phyloP scores from a whole-genome alignment of 1,140 invertebrate genomes.

The Drosophila equinoxialis region DNA sequence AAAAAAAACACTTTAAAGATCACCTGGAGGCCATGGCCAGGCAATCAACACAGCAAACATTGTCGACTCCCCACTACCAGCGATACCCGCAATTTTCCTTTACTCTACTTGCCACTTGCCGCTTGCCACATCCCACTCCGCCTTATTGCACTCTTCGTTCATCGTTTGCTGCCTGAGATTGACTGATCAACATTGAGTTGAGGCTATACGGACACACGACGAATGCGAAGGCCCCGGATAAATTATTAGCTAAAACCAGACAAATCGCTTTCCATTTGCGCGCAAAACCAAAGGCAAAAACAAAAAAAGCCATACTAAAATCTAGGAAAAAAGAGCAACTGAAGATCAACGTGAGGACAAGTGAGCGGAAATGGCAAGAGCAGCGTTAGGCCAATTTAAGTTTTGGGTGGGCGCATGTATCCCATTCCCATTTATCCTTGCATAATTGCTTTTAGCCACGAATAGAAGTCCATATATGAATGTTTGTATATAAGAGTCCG shows the following conservation, averaged over 20 bases:
- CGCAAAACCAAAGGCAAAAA: constrained; percentile 14
- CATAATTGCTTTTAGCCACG: constrained; percentile 68
- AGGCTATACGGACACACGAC: constrained; percentile 25
- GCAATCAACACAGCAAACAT: constrained; percentile 62
- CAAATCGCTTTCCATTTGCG: constrained; percentile 82
- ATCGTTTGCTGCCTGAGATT: constrained; percentile 50
- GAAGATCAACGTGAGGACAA: constrained; percentile 66
- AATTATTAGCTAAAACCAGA: constrained; percentile 80
- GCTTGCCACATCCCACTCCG: not conserved
- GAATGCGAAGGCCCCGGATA: constrained; percentile 58
- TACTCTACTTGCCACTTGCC: not conserved
- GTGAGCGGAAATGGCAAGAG: constrained; percentile 45
- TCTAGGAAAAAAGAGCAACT: constrained; percentile 2
- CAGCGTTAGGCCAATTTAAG: constrained; percentile 6
- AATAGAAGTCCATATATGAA: constrained; percentile 17
- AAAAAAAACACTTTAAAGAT: constrained; percentile 31
- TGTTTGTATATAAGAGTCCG: not conserved
- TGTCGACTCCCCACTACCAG: not conserved
- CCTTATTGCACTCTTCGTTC: constrained; percentile 9
- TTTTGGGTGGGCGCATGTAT: constrained; percentile 50
- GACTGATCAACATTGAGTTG: constrained; percentile 63
- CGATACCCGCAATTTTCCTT: not conserved
- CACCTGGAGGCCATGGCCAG: constrained; percentile 50
- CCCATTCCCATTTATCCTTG: constrained; percentile 70
- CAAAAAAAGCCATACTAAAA: constrained; percentile 29